Percentiles rank a stretch among this genome's conserved stretches.
Conservation (phyloP, 2,888 invertebrate species). For the Lapara coniferarum region DNA sequence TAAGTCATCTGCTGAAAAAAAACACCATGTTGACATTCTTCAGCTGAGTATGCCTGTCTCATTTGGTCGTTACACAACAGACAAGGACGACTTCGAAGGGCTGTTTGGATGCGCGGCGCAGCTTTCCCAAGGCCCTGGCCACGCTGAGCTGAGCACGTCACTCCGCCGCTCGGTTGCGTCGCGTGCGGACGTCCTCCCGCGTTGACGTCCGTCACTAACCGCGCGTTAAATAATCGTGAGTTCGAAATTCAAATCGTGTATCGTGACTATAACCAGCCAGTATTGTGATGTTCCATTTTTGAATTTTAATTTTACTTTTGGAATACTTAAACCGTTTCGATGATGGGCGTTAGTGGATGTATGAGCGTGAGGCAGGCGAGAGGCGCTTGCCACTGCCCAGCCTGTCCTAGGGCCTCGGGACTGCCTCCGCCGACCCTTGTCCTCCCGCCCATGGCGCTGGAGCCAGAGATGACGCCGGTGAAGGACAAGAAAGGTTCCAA, state of each 20-base stretch:
- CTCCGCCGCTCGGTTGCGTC: slow-evolving; percentile 68
- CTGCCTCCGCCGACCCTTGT: slow-evolving; percentile 77
- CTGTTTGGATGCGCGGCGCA: slow-evolving; percentile 53
- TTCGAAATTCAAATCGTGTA: slow-evolving; percentile 35
- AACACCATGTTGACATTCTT: slow-evolving; percentile 55
- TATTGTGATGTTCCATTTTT: slow-evolving; percentile 28
- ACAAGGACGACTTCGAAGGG: slow-evolving; percentile 41
- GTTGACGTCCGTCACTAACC: slow-evolving; percentile 30
- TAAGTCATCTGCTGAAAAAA: slow-evolving; percentile 51
- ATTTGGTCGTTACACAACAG: slow-evolving; percentile 29
- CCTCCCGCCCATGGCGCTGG: slow-evolving; percentile 77
- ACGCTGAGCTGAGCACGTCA: slow-evolving; percentile 43
- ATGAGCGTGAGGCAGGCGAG: slow-evolving; percentile 83
- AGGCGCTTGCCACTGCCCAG: slow-evolving; percentile 82
- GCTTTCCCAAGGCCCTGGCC: slow-evolving; percentile 44
- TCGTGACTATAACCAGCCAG: slow-evolving; percentile 29
- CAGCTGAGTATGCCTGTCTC: slow-evolving; percentile 36
- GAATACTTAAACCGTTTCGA: slow-evolving; percentile 51
- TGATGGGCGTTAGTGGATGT: slow-evolving; percentile 83
- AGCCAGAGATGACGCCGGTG: slow-evolving; percentile 74
- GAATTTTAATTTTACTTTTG: slow-evolving; percentile 38
- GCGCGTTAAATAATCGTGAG: slow-evolving; percentile 47
- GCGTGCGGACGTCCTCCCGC: slow-evolving; percentile 66
- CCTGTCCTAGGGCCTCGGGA: slow-evolving; percentile 76
- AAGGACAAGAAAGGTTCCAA: slow-evolving; percentile 84